Percentiles rank a stretch among this genome's conserved stretches.
phyloP scores from a whole-genome alignment of 2,888 invertebrate genomes.

The Phortica magna region DNA sequence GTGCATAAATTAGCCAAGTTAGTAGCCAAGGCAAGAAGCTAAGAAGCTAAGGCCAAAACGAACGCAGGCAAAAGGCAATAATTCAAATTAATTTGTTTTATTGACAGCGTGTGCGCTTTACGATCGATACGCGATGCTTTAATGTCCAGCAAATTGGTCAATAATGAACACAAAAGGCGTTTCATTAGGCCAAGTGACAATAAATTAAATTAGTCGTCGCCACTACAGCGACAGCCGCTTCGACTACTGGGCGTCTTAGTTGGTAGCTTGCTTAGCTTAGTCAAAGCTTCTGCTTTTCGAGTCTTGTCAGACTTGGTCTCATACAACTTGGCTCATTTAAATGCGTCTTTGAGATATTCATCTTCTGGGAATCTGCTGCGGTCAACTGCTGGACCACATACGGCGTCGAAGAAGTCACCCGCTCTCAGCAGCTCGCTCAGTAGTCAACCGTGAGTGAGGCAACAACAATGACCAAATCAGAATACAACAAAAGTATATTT shows the following conservation, averaged over 20 bases:
- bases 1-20: slow-evolving; percentile 62
- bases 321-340: slow-evolving; percentile 64
- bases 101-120: slow-evolving; percentile 69
- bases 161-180: slow-evolving; percentile 61
- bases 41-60: slow-evolving; percentile 1
- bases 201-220: slow-evolving; percentile 72
- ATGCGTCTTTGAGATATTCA: slow-evolving; percentile 72
- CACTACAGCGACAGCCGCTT: slow-evolving; percentile 39
- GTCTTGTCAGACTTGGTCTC: slow-evolving; percentile 26
- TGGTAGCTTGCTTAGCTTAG: slow-evolving; percentile 41
- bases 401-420: slow-evolving; percentile 40
- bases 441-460: slow-evolving; percentile 19
- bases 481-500: slow-evolving; percentile 20
- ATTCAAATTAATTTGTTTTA: slow-evolving; percentile 74
- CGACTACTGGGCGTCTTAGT: slow-evolving; percentile 32
- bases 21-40: background rate
- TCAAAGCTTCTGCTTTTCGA: slow-evolving; percentile 8
- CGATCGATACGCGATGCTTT: slow-evolving; percentile 45
- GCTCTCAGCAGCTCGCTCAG: slow-evolving; percentile 28
- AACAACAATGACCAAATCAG: background rate
- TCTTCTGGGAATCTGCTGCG: slow-evolving; percentile 65
- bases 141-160: slow-evolving; percentile 64
- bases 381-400: slow-evolving; percentile 60
- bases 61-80: slow-evolving; percentile 56
- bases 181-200: slow-evolving; percentile 75